Conservation (phyloP, 2,888 invertebrate species). For the Nesidiocoris tenuis region DNA sequence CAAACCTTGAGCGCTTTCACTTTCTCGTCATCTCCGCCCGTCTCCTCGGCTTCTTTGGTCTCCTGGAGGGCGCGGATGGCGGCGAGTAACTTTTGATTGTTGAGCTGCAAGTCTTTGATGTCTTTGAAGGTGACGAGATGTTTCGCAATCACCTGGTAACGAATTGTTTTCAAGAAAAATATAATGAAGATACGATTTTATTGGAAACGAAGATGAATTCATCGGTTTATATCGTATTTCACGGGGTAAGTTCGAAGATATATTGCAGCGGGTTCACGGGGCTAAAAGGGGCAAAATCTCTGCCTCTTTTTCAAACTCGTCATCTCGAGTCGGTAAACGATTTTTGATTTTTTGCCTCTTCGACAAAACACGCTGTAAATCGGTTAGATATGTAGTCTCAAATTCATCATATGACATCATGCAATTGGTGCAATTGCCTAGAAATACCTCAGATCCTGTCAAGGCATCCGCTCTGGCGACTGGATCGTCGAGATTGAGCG, state of each 20-base stretch:
- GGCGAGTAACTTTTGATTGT: conserved; percentile 81
- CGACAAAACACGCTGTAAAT: too few species aligned
- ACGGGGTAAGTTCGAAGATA: background rate
- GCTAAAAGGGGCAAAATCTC: too few species aligned
- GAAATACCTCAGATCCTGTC: conserved; percentile 63
- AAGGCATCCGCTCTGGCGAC: conserved; percentile 55
- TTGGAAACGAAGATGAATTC: background rate
- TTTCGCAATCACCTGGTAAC: conserved; percentile 67
- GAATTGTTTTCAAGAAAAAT: conserved; percentile 14
- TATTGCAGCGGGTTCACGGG: background rate
- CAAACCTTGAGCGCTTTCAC: conserved; percentile 46
- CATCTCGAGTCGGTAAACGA: too few species aligned
- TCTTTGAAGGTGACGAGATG: conserved; percentile 85
- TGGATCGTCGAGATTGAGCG: conserved; percentile 51
- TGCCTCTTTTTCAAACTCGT: too few species aligned
- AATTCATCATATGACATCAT: too few species aligned
- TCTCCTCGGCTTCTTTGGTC: conserved; percentile 78
- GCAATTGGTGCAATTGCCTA: too few species aligned
- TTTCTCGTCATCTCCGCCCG: conserved; percentile 46
- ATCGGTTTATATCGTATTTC: too few species aligned
- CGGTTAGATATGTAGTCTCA: too few species aligned
- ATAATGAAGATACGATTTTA: too few species aligned
- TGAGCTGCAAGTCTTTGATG: conserved; percentile 83
- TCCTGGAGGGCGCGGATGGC: conserved; percentile 82
- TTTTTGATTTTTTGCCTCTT: too few species aligned